Base-by-base conservation (phyloP, 2,113 vertebrate genomes). In the Forbesichthys papilliferus region DNA sequence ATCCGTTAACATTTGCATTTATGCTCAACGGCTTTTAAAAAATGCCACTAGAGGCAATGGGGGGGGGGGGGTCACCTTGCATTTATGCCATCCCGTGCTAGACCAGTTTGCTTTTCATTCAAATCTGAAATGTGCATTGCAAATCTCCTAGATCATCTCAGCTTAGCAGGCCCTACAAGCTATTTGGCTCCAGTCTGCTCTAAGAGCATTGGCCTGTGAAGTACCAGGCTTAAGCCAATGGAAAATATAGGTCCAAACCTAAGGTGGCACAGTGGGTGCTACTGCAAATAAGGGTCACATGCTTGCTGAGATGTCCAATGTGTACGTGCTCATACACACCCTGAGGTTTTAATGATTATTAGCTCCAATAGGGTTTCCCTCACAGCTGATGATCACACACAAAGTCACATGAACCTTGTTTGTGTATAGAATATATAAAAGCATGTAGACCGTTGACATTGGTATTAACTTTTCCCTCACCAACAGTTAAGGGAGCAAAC, bases 101-200 rank as follows among this genome's bases (percentile, higher is more conserved):
- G 27, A 75, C 59, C 70, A 71, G 51, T 81, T 84, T 77, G 68
- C 72, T 77, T 85, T 86, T 80, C 69, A 87, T 90, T 90, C 85
- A 86, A 88, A 90, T 86, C 75, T 69, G 61, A 77, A 85, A 86
- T 83, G 78, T 90, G 87, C 84, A 84, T 85, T 86, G 84, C 84
- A 91, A 91, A 92, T 90, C 86, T 79, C 71, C 67, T 66, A 52
- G 83, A 84, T 86, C 79, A 90, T 87, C 85, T 78, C 66, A 70
- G 80, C 75, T 88, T 90, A 88, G 82, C 56, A 55, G 42, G 64
- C 66, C 72, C 69, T 73, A 64, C 60, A 56, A 84, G 86, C 61
- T 66, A 52, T 81, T 89, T 84, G 75, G 73, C 77, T 61, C 18
- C 3, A 46, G 67, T 66, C 65, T 70, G 55, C 54, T 59, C 47